A percentile compares a stretch with the other conserved stretches of the same genome.
These are phyloP conservation scores for Harlomillsia oculata DNA, from an alignment of 1,140 invertebrate species.

Conservation along the genomic window DNA sequence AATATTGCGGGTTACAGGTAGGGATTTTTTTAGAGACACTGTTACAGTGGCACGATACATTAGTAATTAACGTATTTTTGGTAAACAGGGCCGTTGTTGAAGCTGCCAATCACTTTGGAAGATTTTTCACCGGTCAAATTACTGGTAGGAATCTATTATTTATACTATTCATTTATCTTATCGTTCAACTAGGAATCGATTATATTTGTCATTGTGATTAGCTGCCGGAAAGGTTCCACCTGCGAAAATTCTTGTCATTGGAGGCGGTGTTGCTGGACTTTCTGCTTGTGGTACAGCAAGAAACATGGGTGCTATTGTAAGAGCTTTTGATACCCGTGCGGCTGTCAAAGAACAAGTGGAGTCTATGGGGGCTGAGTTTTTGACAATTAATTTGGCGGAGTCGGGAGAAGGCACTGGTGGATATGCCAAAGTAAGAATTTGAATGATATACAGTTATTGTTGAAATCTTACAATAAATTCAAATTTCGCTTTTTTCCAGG, in stretches of 20 bases:
- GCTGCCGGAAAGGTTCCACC: constrained; percentile 76
- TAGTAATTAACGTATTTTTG: not conserved
- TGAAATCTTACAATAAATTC: not conserved
- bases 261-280: constrained; percentile 78
- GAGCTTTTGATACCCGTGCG: constrained; percentile 75
- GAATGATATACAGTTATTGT: no score
- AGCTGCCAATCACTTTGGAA: constrained; percentile 76
- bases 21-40: not conserved
- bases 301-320: constrained; percentile 79
- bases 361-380: constrained; percentile 54
- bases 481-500: not conserved
- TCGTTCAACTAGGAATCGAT: no score
- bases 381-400: constrained; percentile 31
- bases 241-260: constrained; percentile 75
- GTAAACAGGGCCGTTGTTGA: constrained; percentile 65
- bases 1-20: constrained; percentile 77
- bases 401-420: constrained; percentile 60
- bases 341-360: constrained; percentile 82
- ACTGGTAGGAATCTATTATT: no score
- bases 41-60: not conserved
- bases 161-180: no score
- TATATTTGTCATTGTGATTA: no score
- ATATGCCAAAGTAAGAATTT: constrained; percentile 60
- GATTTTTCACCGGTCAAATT: constrained; percentile 64
- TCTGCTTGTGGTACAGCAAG: constrained; percentile 74